Base-by-base conservation (phyloP, 2,113 vertebrate genomes). In the Apus apus region DNA sequence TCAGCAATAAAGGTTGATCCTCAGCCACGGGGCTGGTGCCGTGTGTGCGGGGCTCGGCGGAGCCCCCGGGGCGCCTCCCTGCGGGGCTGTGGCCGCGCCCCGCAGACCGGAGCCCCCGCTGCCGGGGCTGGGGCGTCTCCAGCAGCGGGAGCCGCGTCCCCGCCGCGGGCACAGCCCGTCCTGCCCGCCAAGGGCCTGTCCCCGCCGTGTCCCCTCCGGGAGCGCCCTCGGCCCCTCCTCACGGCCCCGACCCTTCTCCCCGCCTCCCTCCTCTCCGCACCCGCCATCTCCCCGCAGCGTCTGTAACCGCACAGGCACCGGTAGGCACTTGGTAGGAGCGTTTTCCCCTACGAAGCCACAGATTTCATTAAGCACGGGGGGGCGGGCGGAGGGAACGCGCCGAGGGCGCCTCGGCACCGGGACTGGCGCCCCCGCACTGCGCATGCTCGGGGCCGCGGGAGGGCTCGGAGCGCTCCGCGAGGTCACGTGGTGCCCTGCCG, bases 321-420 rank as follows among this genome's bases (percentile, higher is more conserved):
- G 17, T 1, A 43, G 15, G 22, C 3, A 0, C 53, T 2, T 3
- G 1, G 3, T 4, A 3, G 3, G 23, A 25, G 3, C 26, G 0
- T 0, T 38, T 30, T 2, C 20, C 34, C 22, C 15, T 9, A 11
- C 1, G 16, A 32, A 4, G 1, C 27, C 68, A 1, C 8, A 3
- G 10, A 18, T 5, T 0, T 2, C 9, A 3, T 9, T 5, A 11
- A 20, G 8, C 18, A 2, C 1, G 0, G 4, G 0, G 9, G 3
- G 21, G 45, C 45, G 45, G 45, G 45, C 15, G 45, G 45, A 15
- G 0, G 9, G 6, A 3, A 23, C 6, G 21, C 11, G 23, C 50
- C 51, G 7, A 14, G 51, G 12, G 19, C 19, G 22, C 8, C 48
- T 21, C 48, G 9, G 20, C 20, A 22, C 20, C 48, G 20, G 48